Conservation (phyloP, 2,888 invertebrate species). For the Sarcophaga variegata region DNA sequence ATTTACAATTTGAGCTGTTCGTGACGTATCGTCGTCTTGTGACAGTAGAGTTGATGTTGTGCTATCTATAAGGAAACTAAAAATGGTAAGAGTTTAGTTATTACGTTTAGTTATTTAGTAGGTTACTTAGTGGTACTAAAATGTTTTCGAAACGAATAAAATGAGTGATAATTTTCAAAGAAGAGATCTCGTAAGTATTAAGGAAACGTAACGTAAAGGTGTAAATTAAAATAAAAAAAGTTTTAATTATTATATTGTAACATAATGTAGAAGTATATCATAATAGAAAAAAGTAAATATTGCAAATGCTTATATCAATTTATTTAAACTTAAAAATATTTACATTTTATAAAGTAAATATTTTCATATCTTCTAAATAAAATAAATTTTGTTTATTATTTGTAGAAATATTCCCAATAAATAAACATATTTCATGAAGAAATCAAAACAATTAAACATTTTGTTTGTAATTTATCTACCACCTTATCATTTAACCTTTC, state of each 20-base stretch:
- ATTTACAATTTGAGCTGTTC: conserved; percentile 52
- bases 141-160: neutral
- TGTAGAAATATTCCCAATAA: no score
- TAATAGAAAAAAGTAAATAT: no score
- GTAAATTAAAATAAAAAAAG: conserved; percentile 28
- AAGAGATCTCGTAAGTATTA: neutral
- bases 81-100: conserved; percentile 8
- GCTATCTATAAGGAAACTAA: conserved; percentile 71
- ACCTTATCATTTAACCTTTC: no score
- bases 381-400: no score
- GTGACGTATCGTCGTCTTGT: conserved; percentile 67
- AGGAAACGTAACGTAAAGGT: conserved; percentile 34
- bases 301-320: no score
- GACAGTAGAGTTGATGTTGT: conserved; percentile 73
- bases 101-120: no score
- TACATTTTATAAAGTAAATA: no score
- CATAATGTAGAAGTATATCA: neutral
- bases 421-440: no score
- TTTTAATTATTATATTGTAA: conserved; percentile 7
- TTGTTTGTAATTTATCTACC: no score
- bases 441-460: no score
- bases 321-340: no score
- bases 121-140: neutral
- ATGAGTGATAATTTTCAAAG: conserved; percentile 19
- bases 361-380: no score